Base-by-base conservation (phyloP, 2,797 vertebrate genomes). In the Anguilla obscura region DNA sequence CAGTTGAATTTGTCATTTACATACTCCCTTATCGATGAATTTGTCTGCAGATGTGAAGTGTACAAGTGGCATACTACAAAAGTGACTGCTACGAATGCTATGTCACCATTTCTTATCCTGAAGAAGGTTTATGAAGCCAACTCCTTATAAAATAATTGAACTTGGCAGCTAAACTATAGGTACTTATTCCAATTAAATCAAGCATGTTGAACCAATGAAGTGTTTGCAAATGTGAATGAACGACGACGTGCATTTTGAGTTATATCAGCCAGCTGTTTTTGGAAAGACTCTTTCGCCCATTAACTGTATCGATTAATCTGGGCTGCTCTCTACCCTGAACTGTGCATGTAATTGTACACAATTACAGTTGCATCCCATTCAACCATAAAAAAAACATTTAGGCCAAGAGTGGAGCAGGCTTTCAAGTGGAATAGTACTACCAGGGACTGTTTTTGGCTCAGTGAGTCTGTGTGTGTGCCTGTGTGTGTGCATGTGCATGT, bases 191-290 rank as follows among this genome's bases (percentile, higher is more conserved):
- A 79, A 40, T 79, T 48, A 24, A 79, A 79, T 79, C 76, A 79
- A 16, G 18, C 21, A 18, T 79, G 18, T 60, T 36, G 76, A 79
- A 79, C 45, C 16, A 79, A 79, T 45, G 4, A 79, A 79, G 45
- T 79, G 76, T 40, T 79, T 79, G 76, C 76, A 79, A 45, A 40
- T 40, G 33, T 45, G 40, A 79, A 79, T 79, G 4, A 79, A 79
- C 45, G 36, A 30, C 69, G n/a, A 5, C 76, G 18, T 79, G 45
- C 21, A 36, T 79, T 79, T 79, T 79, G 33, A 79, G 21, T 74
- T 27, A 79, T 45, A 79, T 79, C 14, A 79, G 30, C 6, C 71
- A 76, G 66, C 66, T 6, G 27, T 74, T 30, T 74, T 74, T 74
- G 69, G 69, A 74, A 30, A 33, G n/a, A 7, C 66, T n/a, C 24